Evolutionary conservation across 1,140 invertebrate species (phyloP).

Genomic region (Sitobion miscanthi): DNA sequence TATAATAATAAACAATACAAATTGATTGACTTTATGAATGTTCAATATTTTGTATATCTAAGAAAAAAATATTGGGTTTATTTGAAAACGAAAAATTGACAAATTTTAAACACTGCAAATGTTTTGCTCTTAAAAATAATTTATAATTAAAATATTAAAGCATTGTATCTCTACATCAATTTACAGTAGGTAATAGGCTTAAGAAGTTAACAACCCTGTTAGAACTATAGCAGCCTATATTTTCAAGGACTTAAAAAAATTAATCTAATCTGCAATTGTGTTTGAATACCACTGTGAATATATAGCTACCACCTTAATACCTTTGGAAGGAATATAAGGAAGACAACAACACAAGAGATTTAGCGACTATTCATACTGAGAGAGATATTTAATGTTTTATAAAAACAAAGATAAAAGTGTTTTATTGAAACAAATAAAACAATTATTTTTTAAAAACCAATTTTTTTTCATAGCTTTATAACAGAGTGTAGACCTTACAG

Average conservation of each 20-base stretch:
- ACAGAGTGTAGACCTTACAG: background rate
- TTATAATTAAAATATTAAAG: too few species aligned
- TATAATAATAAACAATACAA: background rate
- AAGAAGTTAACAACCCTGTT: too few species aligned
- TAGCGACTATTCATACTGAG: background rate
- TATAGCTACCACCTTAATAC: background rate
- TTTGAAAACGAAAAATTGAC: background rate
- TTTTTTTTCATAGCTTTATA: too few species aligned
- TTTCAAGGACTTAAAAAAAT: background rate
- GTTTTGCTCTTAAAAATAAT: too few species aligned
- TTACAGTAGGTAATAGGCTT: too few species aligned
- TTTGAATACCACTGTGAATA: background rate
- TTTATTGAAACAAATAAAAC: background rate
- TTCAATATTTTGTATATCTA: background rate
- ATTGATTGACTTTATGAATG: background rate
- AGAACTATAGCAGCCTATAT: background rate
- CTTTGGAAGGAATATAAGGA: accelerated
- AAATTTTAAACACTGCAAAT: too few species aligned
- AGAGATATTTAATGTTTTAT: background rate
- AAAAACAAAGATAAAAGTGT: background rate
- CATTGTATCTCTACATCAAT: too few species aligned
- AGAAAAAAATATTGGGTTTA: background rate
- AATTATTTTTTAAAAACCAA: background rate
- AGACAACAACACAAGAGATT: background rate
- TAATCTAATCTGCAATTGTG: background rate